Base-by-base conservation (phyloP, 2,797 vertebrate species). In the Neosilurus mollespiculum region DNA sequence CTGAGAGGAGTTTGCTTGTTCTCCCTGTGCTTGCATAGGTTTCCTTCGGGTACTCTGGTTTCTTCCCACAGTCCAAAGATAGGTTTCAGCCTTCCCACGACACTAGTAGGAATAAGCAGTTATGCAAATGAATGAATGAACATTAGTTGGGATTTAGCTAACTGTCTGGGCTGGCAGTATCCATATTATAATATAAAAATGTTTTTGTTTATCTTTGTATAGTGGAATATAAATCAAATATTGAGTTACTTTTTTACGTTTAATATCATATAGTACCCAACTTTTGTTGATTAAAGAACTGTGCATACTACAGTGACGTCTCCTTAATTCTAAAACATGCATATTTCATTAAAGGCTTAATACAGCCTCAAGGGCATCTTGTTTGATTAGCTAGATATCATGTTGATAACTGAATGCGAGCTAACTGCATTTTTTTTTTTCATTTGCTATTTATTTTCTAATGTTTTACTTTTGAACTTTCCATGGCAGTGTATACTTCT, bases 311-410 rank as follows among this genome's bases (percentile, higher is more conserved):
- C 6, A 34, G 9, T 22, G 18, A 34, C 22, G 26, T 56, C 10
- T 59, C 6, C 34, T 24, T 59, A 26, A 59, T 76, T 37, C 49
- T 59, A 26, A 37, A 76, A 20, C 30, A 34, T 22, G 72, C 26
- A 76, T 22, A 59, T 37, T 59, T 76, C 18, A 76, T 76, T 59
- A 37, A 59, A 3, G 20, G 26, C 5, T 59, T 59, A 61, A 77
- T 30, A n/a, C 59, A 49, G 24, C 22, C 59, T 2, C 14, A 49
- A 78, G n/a, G 37, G 37, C 7, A 64, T 64, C 14, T 34, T 72
- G 54, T 62, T 72, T 64, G 11, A 49, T 82, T 62, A 73, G 43
- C 64, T 34, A 10, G 70, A 73, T 15, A 26, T 24, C 59, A 70
- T 49, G 53, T 20, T 51, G 11, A 30, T 37, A 10, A 10, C 18